phyloP scores from a whole-genome alignment of 2,797 vertebrate genomes.

The Amphiprion clarkii region DNA sequence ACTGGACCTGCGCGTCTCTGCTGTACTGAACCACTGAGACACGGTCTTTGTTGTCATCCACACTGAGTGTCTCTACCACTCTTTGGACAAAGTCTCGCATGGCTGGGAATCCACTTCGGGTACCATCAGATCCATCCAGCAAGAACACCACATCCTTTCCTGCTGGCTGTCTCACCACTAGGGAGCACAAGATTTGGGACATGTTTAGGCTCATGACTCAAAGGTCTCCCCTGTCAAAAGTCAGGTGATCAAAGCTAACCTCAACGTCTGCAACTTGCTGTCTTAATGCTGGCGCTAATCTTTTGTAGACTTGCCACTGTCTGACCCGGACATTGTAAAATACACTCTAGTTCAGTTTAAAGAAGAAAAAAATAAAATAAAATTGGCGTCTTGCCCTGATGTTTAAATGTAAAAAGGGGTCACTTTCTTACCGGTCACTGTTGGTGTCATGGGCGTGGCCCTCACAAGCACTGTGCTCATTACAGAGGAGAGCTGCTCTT shows the following conservation, averaged over 20 bases:
- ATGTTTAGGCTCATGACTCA: not conserved
- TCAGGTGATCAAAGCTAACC: not conserved
- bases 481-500: too few species aligned
- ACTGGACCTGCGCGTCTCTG: slow-evolving; percentile 27
- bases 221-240: fast-evolving
- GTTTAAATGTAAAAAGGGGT: too few species aligned
- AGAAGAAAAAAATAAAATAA: too few species aligned
- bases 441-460: too few species aligned
- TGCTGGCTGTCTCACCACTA: slow-evolving; percentile 30
- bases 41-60: slow-evolving; percentile 50
- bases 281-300: not conserved
- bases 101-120: slow-evolving; percentile 59
- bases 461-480: too few species aligned
- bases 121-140: slow-evolving; percentile 70
- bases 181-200: slow-evolving; percentile 21
- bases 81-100: slow-evolving; percentile 68
- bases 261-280: fast-evolving
- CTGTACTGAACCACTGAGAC: slow-evolving; percentile 39
- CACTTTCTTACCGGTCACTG: too few species aligned
- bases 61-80: slow-evolving; percentile 48
- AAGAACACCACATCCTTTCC: slow-evolving; percentile 72
- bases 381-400: too few species aligned
- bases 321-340: too few species aligned
- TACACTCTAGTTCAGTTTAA: too few species aligned
- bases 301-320: too few species aligned